phyloP scores from a whole-genome alignment of 1,140 invertebrate genomes.

The Saccostrea glomerata region DNA sequence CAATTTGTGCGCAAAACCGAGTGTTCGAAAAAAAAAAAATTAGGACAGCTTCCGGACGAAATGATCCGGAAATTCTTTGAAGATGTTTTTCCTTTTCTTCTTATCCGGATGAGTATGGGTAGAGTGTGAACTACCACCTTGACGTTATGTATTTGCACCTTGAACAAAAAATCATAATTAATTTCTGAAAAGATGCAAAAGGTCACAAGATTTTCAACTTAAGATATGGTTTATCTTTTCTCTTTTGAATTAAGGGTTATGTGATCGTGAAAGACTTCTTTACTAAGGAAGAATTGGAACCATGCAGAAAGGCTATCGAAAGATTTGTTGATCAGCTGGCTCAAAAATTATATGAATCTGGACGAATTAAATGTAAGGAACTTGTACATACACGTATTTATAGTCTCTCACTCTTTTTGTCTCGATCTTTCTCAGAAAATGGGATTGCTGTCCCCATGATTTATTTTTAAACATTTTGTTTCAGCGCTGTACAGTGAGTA shows the following conservation, averaged over 20 bases:
- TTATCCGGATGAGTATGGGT: neutral
- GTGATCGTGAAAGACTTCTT: constrained; percentile 74
- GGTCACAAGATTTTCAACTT: neutral
- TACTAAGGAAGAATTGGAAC: constrained; percentile 69
- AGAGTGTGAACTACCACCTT: too few species aligned
- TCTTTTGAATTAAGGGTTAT: constrained; percentile 67
- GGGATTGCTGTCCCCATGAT: too few species aligned
- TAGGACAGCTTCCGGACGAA: constrained; percentile 67
- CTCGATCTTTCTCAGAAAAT: too few species aligned
- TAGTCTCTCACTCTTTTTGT: too few species aligned
- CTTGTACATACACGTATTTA: neutral
- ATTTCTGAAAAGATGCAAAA: neutral
- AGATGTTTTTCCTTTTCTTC: constrained; percentile 60
- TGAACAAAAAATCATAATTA: neutral
- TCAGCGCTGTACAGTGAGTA: constrained; percentile 70
- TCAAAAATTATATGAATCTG: constrained; percentile 73
- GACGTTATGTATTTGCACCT: neutral
- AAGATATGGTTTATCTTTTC: neutral
- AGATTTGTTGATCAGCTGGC: constrained; percentile 74
- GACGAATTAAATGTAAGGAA: constrained; percentile 70
- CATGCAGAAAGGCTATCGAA: constrained; percentile 67
- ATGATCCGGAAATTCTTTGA: constrained; percentile 72
- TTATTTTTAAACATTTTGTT: neutral
- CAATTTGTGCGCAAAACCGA: neutral
- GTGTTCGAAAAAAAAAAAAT: neutral